Percentiles rank a stretch among this genome's conserved stretches.
Evolutionary conservation across 2,797 vertebrate species (phyloP).

Genomic region (Propithecus perrieri): DNA sequence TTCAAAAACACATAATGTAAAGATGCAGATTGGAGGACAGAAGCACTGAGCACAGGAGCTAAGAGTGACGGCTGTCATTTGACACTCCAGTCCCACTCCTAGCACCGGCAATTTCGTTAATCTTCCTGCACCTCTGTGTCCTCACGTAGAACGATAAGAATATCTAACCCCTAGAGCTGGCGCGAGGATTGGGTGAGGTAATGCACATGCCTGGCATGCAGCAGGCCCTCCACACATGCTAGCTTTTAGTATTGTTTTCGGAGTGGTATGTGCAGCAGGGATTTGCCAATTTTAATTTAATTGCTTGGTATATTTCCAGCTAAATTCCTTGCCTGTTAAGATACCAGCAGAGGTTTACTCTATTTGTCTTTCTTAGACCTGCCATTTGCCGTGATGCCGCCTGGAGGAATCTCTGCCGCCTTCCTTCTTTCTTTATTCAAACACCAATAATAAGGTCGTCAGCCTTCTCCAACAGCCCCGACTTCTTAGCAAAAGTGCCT

Average conservation of each 20-base stretch:
- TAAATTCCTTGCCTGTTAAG: background rate
- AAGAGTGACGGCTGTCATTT: background rate
- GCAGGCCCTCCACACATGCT: background rate
- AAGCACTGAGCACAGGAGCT: background rate
- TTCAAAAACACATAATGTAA: background rate
- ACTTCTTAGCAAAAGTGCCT: slow-evolving; percentile 9
- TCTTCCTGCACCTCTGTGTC: background rate
- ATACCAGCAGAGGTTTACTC: background rate
- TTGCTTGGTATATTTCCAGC: background rate
- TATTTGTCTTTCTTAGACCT: background rate
- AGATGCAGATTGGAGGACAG: background rate
- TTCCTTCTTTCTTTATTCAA: background rate
- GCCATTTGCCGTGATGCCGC: background rate
- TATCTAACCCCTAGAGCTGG: background rate
- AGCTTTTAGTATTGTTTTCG: background rate
- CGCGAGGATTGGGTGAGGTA: background rate
- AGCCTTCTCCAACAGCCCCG: background rate
- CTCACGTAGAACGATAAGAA: background rate
- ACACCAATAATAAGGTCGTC: background rate
- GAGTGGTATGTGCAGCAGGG: background rate
- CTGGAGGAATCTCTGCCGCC: background rate
- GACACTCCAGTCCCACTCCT: background rate
- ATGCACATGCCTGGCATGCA: fast-evolving
- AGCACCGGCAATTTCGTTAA: background rate
- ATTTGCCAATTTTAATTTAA: slow-evolving; percentile 28